A percentile compares a stretch with the other conserved stretches of the same genome.
These are phyloP conservation scores for Sinocyclocheilus maitianheensis DNA, from an alignment of 2,113 vertebrate genomes.

Conservation along the genomic window DNA sequence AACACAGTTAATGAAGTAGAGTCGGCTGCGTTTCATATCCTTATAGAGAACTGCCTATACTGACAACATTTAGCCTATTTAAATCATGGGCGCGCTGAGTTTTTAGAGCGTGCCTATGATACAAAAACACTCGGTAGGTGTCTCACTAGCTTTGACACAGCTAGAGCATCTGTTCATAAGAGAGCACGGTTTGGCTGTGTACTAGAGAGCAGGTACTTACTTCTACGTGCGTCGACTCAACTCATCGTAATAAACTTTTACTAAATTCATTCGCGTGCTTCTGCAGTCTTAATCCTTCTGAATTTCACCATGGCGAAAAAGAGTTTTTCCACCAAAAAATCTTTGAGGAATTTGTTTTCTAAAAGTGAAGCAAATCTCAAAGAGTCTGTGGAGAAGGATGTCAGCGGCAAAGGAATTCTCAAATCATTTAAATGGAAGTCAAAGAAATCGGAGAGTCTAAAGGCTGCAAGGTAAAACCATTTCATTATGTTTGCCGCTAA, in stretches of 20 bases:
- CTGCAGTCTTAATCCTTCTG: not conserved
- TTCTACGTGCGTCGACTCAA: not conserved
- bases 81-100: not conserved
- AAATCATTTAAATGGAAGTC: constrained; percentile 60
- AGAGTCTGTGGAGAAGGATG: constrained; percentile 48
- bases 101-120: not conserved
- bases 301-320: constrained; percentile 21
- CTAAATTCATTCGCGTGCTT: not conserved
- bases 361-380: constrained; percentile 52
- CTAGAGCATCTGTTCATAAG: not conserved
- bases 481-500: not conserved
- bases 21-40: not conserved
- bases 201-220: not conserved
- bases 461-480: constrained; percentile 17
- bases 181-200: not conserved
- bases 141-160: not conserved
- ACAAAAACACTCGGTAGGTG: not conserved
- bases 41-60: no score
- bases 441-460: constrained; percentile 48
- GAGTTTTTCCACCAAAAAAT: not conserved
- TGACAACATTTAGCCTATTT: not conserved
- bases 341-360: constrained; percentile 20
- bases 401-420: constrained; percentile 42
- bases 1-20: no score
- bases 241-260: not conserved